A percentile compares a stretch with the other conserved stretches of the same genome.
phyloP scores from a whole-genome alignment of 1,140 invertebrate genomes.

The Bombus huntii region DNA sequence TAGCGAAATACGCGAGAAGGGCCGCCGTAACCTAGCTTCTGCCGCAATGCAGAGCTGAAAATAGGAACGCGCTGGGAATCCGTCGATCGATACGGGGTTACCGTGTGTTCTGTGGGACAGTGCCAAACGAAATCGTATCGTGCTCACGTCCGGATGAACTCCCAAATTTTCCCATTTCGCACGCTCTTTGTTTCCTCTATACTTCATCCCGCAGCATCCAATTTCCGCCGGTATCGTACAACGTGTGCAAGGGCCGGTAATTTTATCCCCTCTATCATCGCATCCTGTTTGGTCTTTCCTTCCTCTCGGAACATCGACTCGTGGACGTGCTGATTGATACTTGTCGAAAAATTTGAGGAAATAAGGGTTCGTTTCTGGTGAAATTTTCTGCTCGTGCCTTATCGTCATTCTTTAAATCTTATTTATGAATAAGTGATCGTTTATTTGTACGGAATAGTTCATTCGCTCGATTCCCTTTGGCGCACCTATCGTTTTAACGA shows the following conservation, averaged over 20 bases:
- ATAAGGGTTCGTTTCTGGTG: background rate
- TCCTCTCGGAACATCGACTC: background rate
- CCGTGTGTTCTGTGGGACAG: constrained; percentile 8
- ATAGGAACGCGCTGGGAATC: constrained; percentile 62
- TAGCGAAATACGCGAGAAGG: constrained; percentile 22
- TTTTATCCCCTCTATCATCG: background rate
- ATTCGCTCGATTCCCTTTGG: background rate
- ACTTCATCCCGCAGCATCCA: background rate
- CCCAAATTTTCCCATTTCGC: background rate
- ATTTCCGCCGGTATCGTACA: too few relatives aligned
- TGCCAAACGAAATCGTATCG: constrained; percentile 40
- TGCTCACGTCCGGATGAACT: background rate
- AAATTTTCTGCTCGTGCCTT: background rate
- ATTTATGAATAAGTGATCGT: background rate
- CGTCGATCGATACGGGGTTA: constrained; percentile 68
- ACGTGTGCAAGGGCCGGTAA: background rate
- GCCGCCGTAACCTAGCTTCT: constrained; percentile 65
- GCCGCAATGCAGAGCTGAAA: constrained; percentile 74
- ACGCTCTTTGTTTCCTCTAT: background rate
- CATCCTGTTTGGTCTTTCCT: background rate
- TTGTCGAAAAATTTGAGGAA: background rate
- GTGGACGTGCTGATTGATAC: background rate
- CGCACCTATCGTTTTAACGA: constrained; percentile 17
- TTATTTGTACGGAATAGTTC: background rate
- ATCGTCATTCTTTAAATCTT: too few relatives aligned